Conservation (phyloP, 2,113 vertebrate genomes). For the Dinomys branickii region DNA sequence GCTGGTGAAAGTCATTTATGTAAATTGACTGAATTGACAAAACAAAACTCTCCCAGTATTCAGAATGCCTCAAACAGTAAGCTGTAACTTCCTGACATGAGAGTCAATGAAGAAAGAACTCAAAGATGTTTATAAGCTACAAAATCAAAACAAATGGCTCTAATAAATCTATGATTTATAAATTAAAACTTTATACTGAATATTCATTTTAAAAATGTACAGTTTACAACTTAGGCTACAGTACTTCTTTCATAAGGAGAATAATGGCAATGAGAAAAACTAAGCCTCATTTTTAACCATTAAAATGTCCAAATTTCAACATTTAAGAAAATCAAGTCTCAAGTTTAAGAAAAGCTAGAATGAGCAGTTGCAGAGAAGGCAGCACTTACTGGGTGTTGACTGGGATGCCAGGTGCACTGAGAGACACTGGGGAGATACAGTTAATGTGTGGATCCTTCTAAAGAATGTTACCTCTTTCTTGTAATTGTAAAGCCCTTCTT, state of each 20-base stretch:
- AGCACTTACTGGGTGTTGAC: neutral
- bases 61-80: neutral
- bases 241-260: neutral
- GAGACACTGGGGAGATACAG: too few relatives aligned
- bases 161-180: neutral
- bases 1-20: neutral
- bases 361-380: neutral
- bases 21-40: neutral
- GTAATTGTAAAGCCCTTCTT: neutral
- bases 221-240: neutral
- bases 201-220: neutral
- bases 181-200: neutral
- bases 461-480: neutral
- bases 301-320: neutral
- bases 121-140: neutral
- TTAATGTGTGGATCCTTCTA: neutral
- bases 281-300: neutral
- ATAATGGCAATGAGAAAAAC: neutral
- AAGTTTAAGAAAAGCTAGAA: neutral
- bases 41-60: neutral
- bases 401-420: neutral
- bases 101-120: neutral
- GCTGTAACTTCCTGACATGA: neutral
- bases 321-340: neutral
- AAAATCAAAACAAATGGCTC: neutral